phyloP scores from a whole-genome alignment of 37 sponge, comb jelly and placozoan species.

The Haliclona indistincta region DNA sequence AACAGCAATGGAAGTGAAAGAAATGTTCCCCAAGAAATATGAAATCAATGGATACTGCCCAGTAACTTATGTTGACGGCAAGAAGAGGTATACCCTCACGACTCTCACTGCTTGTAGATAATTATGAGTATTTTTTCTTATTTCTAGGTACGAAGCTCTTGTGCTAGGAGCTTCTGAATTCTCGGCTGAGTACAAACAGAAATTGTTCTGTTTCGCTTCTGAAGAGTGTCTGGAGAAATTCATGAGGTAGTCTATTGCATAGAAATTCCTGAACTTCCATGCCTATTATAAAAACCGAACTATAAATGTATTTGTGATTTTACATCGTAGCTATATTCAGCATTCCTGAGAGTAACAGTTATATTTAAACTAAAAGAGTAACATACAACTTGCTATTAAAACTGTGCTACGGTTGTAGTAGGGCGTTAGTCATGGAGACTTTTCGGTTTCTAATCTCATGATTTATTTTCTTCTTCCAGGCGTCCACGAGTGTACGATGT shows the following conservation, averaged over 20 bases:
- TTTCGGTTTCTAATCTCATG: not conserved
- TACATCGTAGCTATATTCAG: not conserved
- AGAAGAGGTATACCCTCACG: conserved; percentile 46
- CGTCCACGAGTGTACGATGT: conserved; percentile 66
- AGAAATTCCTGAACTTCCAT: too few relatives aligned
- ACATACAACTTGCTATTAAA: not conserved
- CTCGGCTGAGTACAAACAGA: conserved; percentile 74
- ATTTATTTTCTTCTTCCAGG: conserved; percentile 12
- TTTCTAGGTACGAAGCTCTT: conserved; percentile 86
- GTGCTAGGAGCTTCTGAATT: conserved; percentile 66
- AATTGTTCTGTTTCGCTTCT: conserved; percentile 75
- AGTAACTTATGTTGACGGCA: conserved; percentile 87
- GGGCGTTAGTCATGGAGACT: too few relatives aligned
- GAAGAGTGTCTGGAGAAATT: conserved; percentile 76
- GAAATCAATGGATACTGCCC: conserved; percentile 92
- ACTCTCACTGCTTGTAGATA: not conserved
- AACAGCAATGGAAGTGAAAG: conserved; percentile 72
- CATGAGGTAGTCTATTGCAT: too few relatives aligned
- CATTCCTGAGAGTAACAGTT: not conserved
- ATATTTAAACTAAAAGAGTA: too few relatives aligned
- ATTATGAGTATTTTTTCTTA: not conserved
- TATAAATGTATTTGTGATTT: too few relatives aligned
- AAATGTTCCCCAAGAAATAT: conserved; percentile 85
- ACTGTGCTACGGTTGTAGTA: not conserved
- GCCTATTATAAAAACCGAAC: too few relatives aligned